These are phyloP conservation scores for Eurystomus gularis DNA, from an alignment of 2,113 vertebrate genomes.

Conservation along the genomic window DNA sequence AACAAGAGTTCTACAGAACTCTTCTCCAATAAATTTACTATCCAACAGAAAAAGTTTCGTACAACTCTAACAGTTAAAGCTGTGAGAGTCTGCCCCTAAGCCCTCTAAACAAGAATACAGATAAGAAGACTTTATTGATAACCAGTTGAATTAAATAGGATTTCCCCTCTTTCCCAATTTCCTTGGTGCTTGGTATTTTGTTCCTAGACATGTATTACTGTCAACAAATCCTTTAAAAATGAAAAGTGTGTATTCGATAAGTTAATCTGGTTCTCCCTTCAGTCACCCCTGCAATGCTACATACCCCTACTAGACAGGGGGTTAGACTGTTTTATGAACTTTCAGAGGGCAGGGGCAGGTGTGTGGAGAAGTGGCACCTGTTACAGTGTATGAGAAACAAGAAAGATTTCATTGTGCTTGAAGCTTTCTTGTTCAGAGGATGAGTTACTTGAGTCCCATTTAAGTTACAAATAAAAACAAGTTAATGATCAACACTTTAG, in stretches of 20 bases:
- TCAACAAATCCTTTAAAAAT: neutral
- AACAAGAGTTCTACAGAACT: neutral
- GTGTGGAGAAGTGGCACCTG: rapidly evolving
- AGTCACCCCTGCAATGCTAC: neutral
- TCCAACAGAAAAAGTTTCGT: neutral
- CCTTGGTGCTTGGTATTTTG: neutral
- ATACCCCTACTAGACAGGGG: too few species aligned
- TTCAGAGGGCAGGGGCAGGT: neutral
- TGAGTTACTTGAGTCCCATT: neutral
- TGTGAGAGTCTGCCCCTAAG: neutral
- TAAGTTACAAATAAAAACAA: neutral
- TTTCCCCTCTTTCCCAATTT: neutral
- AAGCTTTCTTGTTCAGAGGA: neutral
- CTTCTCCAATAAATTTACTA: neutral
- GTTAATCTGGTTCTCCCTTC: neutral
- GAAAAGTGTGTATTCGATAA: neutral
- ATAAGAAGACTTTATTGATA: neutral
- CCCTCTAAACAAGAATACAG: neutral
- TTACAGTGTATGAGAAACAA: neutral
- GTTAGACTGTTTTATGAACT: neutral
- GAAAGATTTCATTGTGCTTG: neutral
- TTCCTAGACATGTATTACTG: neutral
- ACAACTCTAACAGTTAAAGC: neutral
- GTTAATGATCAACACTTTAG: neutral
- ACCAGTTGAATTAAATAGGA: neutral